These are phyloP conservation scores for Drosophila ironensis DNA, from an alignment of 1,140 invertebrate species.

Conservation along the genomic window DNA sequence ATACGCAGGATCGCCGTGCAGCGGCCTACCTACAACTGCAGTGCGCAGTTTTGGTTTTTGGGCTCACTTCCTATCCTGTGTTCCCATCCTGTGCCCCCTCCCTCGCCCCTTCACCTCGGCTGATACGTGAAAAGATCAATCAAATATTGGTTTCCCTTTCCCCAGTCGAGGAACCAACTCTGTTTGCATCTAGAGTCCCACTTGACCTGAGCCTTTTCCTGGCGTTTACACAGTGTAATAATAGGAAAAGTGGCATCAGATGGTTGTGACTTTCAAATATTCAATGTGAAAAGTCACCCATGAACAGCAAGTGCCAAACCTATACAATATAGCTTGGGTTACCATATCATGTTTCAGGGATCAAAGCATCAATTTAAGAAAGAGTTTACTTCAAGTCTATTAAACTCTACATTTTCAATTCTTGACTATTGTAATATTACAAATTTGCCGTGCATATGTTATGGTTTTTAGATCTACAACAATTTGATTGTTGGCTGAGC, in stretches of 20 bases:
- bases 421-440: no score
- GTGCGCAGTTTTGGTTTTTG: neutral
- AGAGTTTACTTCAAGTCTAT: no score
- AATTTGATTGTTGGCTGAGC: no score
- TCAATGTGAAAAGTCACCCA: no score
- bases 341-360: no score
- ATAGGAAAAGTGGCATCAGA: conserved; percentile 2
- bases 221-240: conserved; percentile 22
- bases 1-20: conserved; percentile 55
- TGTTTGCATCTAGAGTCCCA: conserved; percentile 19
- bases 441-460: no score
- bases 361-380: no score
- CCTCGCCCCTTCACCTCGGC: neutral
- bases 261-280: no score
- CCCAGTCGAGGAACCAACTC: conserved; percentile 10
- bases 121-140: conserved; percentile 66
- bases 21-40: conserved; percentile 32
- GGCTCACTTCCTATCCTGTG: conserved; percentile 47
- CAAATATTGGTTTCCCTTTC: conserved; percentile 55
- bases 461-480: no score
- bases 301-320: no score
- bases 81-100: neutral
- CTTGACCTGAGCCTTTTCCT: conserved; percentile 32
- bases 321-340: no score
- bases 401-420: no score